A percentile compares a stretch with the other conserved stretches of the same genome.
Conservation (phyloP, 2,113 vertebrate species). For the Taurulus bubalis region DNA sequence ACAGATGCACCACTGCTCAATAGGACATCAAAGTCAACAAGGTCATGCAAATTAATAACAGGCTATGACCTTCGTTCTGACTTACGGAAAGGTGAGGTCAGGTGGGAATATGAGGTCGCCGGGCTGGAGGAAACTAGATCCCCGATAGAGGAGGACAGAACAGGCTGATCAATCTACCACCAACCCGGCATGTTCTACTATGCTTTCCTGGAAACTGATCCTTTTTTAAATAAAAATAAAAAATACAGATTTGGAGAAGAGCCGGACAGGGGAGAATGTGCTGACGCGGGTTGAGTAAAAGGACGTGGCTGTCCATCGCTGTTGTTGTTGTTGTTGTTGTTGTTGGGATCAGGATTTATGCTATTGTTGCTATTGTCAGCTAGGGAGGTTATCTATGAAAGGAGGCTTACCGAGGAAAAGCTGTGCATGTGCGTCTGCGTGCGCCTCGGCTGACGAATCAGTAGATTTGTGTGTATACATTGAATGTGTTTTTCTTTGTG, state of each 20-base stretch:
- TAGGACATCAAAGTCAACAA: conserved; percentile 60
- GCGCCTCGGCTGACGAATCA: conserved; percentile 25
- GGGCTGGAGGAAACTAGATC: conserved; percentile 62
- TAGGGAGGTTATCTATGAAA: conserved; percentile 58
- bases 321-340: conserved; percentile 39
- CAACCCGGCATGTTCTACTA: conserved; percentile 6
- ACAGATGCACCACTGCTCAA: conserved; percentile 39
- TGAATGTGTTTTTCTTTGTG: conserved; percentile 3
- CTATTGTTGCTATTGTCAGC: conserved; percentile 59
- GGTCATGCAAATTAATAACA: conserved; percentile 71
- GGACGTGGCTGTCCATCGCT: conserved; percentile 42
- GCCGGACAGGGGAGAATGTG: conserved; percentile 25
- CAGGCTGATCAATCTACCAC: conserved; percentile 58
- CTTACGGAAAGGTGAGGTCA: conserved; percentile 60
- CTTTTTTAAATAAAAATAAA: conserved; percentile 20
- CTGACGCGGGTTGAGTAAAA: conserved; percentile 53
- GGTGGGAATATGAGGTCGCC: conserved; percentile 41
- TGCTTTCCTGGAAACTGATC: conserved; percentile 30
- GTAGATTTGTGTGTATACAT: conserved; percentile 21
- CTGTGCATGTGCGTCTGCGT: conserved; percentile 9
- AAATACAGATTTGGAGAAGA: background rate
- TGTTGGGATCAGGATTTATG: conserved; percentile 62
- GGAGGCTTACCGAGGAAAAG: conserved; percentile 55
- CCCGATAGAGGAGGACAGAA: conserved; percentile 32
- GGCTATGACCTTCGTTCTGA: conserved; percentile 59